phyloP scores from a whole-genome alignment of 2,797 vertebrate genomes.

The Sparus aurata region DNA sequence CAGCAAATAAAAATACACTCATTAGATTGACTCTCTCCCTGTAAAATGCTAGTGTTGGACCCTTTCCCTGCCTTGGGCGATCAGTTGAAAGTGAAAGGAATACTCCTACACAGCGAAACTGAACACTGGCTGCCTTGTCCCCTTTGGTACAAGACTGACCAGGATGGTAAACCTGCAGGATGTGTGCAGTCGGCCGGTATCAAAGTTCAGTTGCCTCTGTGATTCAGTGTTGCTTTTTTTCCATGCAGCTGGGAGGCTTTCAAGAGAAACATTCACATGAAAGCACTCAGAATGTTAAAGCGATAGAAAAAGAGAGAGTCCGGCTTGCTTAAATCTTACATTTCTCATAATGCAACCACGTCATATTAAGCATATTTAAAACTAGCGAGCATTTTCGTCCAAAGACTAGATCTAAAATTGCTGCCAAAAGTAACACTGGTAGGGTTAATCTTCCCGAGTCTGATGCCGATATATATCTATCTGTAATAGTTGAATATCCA shows the following conservation, averaged over 20 bases:
- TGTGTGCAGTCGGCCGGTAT: background rate
- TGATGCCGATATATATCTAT: no score
- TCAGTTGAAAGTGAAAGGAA: background rate
- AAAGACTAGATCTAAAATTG: no score
- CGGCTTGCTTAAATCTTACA: background rate
- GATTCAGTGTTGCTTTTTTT: background rate
- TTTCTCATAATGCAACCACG: conserved; percentile 20
- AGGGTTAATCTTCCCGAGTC: no score
- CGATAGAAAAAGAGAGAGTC: no score
- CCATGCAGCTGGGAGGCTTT: background rate
- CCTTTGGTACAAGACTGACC: background rate
- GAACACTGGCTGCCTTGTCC: conserved; percentile 3
- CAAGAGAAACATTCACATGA: background rate
- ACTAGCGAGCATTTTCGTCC: no score
- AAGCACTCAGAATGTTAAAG: no score
- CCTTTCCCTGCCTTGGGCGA: background rate
- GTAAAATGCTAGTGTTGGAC: background rate
- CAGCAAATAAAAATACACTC: conserved; percentile 26
- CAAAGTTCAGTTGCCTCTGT: background rate
- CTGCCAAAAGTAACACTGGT: no score
- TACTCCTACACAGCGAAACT: conserved; percentile 11
- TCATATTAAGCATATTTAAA: background rate
- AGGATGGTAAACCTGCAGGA: background rate
- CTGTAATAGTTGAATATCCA: no score
- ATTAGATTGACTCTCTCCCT: conserved; percentile 5